A percentile compares a stretch with the other conserved stretches of the same genome.
These are phyloP conservation scores for Dione juno DNA, from an alignment of 2,888 invertebrate genomes.

Conservation along the genomic window DNA sequence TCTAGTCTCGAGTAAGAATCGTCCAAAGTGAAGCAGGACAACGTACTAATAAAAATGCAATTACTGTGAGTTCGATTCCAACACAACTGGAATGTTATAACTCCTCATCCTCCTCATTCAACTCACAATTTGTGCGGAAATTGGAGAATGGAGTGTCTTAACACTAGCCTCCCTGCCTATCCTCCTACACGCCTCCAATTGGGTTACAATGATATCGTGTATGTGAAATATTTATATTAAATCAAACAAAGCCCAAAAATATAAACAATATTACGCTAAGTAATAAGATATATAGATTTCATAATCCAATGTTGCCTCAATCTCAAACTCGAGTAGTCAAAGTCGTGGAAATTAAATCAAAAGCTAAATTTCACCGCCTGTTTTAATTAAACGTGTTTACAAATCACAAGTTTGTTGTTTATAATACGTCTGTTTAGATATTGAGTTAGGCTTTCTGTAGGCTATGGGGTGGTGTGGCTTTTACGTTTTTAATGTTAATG, in stretches of 20 bases:
- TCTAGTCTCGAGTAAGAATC: too few species aligned
- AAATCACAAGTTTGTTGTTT: conserved; percentile 37
- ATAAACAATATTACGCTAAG: conserved; percentile 12
- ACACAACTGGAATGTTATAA: too few species aligned
- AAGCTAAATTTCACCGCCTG: conserved; percentile 27
- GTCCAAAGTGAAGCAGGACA: too few species aligned
- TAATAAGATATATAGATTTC: conserved; percentile 23
- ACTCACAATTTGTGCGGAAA: background rate
- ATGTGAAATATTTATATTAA: background rate
- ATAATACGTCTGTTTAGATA: conserved; percentile 37
- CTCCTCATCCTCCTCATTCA: too few species aligned
- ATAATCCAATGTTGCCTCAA: conserved; percentile 25
- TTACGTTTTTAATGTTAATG: background rate
- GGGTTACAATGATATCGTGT: background rate
- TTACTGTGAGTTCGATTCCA: too few species aligned
- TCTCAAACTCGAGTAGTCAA: conserved; percentile 18
- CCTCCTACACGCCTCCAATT: too few species aligned
- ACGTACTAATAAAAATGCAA: too few species aligned
- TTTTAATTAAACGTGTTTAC: conserved; percentile 40
- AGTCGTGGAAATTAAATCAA: conserved; percentile 35
- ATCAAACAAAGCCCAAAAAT: background rate
- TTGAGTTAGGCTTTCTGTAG: conserved; percentile 24
- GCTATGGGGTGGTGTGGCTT: background rate
- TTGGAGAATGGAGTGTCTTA: background rate
- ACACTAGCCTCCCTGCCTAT: background rate